A percentile compares a stretch with the other conserved stretches of the same genome.
Conservation (phyloP, 2,888 invertebrate species). For the Coronaproctus castanopsis region DNA sequence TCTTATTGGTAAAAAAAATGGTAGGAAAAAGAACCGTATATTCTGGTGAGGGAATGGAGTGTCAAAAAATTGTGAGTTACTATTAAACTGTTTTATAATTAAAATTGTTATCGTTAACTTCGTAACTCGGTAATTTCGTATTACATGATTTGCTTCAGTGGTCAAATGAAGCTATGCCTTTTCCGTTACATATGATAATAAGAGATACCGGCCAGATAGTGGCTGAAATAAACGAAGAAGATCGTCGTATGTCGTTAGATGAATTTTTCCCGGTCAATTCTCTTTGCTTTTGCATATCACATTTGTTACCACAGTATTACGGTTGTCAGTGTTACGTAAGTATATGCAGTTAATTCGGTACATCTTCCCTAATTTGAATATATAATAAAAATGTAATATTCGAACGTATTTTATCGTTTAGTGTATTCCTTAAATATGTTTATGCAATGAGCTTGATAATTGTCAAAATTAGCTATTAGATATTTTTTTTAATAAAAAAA, state of each 20-base stretch:
- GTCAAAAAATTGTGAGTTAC: background rate
- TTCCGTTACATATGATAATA: conserved; percentile 48
- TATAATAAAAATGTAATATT: no score
- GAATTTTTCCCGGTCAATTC: conserved; percentile 47
- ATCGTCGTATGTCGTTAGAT: conserved; percentile 31
- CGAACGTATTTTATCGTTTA: no score
- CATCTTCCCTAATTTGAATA: no score
- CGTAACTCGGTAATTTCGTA: background rate
- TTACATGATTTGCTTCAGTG: no score
- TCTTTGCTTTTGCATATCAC: conserved; percentile 51
- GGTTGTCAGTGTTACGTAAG: conserved; percentile 55
- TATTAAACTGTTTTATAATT: background rate
- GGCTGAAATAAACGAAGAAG: no score
- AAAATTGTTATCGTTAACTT: no score
- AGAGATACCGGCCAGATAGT: conserved; percentile 33
- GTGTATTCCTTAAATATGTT: no score
- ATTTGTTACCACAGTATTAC: conserved; percentile 62
- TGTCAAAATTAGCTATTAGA: no score
- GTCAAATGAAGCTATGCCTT: conserved; percentile 38
- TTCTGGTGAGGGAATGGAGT: background rate
- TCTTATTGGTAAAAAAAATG: background rate
- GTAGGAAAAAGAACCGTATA: background rate
- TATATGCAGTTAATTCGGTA: conserved; percentile 11
- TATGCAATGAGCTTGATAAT: no score
- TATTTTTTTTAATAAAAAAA: no score